Conservation (phyloP, 2,888 invertebrate species). For the Enoplolaimus lenunculus region DNA sequence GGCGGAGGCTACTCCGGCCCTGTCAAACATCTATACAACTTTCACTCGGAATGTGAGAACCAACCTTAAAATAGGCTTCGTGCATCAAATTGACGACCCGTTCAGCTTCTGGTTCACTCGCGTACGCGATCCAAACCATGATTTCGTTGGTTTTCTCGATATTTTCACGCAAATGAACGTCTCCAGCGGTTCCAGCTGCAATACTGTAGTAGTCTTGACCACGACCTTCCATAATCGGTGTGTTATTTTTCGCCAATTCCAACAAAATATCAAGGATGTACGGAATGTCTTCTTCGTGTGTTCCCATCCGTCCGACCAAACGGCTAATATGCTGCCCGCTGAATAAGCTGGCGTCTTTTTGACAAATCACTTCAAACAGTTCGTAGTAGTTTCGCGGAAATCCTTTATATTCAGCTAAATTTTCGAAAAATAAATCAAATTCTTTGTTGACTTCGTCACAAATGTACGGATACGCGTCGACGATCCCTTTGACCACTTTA, state of each 20-base stretch:
- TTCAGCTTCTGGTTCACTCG: background rate
- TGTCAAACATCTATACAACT: no score
- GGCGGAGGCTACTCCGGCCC: no score
- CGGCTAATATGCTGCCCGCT: constrained; percentile 3
- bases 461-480: background rate
- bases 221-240: background rate
- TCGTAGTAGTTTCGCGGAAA: constrained; percentile 15
- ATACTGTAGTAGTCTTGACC: constrained; percentile 13
- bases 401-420: constrained; percentile 5
- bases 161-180: background rate
- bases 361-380: background rate
- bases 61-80: background rate
- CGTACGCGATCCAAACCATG: constrained; percentile 2
- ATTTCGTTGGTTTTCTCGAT: constrained; percentile 1
- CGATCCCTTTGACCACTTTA: background rate
- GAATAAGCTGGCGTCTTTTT: background rate
- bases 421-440: constrained; percentile 12
- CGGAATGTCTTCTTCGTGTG: constrained; percentile 16
- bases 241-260: constrained; percentile 3
- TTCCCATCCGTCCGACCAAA: constrained; percentile 6
- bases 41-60: background rate
- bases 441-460: background rate
- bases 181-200: constrained; percentile 7
- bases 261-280: constrained; percentile 12
- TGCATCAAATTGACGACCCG: constrained; percentile 15